Percentiles rank a stretch among this genome's conserved stretches.
These are phyloP conservation scores for Clamator glandarius DNA, from an alignment of 2,797 vertebrate genomes.

Conservation along the genomic window DNA sequence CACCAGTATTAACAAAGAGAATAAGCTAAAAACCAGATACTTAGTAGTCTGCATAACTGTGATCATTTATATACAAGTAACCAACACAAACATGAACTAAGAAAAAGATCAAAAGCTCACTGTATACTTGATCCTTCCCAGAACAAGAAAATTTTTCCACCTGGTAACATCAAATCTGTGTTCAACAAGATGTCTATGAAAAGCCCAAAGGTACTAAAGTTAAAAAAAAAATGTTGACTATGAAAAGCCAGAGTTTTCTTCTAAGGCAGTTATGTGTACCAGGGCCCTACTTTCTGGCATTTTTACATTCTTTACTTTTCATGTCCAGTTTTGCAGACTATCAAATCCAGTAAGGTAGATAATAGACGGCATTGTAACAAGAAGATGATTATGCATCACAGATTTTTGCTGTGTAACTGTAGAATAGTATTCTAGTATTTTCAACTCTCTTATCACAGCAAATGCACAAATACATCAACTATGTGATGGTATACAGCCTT, in stretches of 20 bases:
- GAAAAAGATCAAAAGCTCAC: neutral
- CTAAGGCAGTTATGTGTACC: neutral
- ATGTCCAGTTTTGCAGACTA: neutral
- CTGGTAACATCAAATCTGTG: neutral
- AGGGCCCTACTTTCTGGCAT: neutral
- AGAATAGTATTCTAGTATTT: neutral
- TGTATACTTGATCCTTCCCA: neutral
- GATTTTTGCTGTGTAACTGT: neutral
- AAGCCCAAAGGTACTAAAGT: neutral
- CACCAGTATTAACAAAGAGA: neutral
- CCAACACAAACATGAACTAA: neutral
- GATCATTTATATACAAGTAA: neutral
- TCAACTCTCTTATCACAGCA: neutral
- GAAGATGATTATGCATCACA: neutral
- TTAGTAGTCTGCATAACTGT: neutral
- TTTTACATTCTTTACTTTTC: neutral
- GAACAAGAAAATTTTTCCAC: neutral
- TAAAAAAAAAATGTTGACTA: neutral
- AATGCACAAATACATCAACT: neutral
- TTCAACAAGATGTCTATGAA: neutral
- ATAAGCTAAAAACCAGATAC: neutral
- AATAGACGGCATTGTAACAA: neutral
- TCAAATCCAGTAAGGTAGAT: neutral
- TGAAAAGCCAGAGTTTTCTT: neutral
- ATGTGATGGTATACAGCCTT: neutral